Evolutionary conservation across 2,888 invertebrate genomes (phyloP), one percentile per base, ranked within the genome.

Genomic region (Cepaea hortensis): DNA sequence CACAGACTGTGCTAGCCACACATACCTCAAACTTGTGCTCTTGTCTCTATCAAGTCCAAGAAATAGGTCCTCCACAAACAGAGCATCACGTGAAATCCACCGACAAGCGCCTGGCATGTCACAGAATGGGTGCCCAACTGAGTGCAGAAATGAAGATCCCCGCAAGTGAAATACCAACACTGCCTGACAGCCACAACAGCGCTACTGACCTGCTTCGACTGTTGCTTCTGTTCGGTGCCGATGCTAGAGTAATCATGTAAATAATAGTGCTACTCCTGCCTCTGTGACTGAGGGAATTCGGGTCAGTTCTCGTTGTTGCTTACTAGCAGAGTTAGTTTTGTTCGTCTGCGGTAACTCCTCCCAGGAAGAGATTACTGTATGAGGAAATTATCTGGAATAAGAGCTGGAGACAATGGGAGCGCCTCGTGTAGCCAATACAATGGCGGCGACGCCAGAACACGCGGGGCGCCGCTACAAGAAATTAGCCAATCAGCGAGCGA

Each of bases 51-150:
- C 62, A 35, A 84, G 20, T 75, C 84, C 84, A 84, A 75, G 61
- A 73, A 73, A 75, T 62, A 76, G 65, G 61, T 50, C 61, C 75
- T 85, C 80, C 55, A 85, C 79, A 55, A 85, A 72, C 35, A 85
- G 15, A 15, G 85, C n/a, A 3, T 65, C 85, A 9, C 65, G 76
- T 80, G 80, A 23, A 62, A 50, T 85, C 85, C 85, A 80, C 35
- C 50, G 55, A 20, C n/a, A 65, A 48, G 85, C 85, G 3, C 85
- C 85, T n/a, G 85, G 80, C 85, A 85, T 85, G 70, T 79, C 85
- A 48, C 65, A n/a, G 75, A 23, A 18, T 46, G 35, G 18, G 23
- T 35, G 35, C 84, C 18, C 50, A 0, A 46, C 75, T 65, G 84
- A 84, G 5, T 76, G 73, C 68, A 72, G 68, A 65, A 73, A 73